phyloP scores from a whole-genome alignment of 2,888 invertebrate genomes.

The Acronicta leporina region DNA sequence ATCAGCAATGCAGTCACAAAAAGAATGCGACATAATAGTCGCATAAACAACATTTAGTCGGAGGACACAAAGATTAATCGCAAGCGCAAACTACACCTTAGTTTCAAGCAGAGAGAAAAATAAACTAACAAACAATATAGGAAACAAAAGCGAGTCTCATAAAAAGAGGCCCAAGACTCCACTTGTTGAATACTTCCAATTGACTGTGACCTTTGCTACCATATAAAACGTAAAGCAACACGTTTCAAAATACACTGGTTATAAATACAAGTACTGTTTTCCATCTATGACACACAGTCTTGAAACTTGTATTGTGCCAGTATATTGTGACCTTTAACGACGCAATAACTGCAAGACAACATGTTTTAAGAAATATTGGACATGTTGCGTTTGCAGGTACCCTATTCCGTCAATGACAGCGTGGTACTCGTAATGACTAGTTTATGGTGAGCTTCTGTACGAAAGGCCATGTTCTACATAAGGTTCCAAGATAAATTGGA shows the following conservation, averaged over 20 bases:
- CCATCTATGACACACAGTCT: constrained; percentile 53
- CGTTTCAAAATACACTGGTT: constrained; percentile 43
- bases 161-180: constrained; percentile 39
- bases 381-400: constrained; percentile 4
- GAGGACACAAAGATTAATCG: constrained; percentile 1
- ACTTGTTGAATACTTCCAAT: constrained; percentile 52
- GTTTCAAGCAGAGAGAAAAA: constrained; percentile 35
- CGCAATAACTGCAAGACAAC: constrained; percentile 24
- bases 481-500: constrained; percentile 29
- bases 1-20: too few relatives aligned
- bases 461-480: constrained; percentile 10
- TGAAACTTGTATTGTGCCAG: constrained; percentile 18
- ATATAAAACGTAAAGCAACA: constrained; percentile 24
- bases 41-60: constrained; percentile 1
- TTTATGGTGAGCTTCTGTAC: constrained; percentile 43
- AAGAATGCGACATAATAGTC: not conserved
- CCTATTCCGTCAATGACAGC: constrained; percentile 26
- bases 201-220: constrained; percentile 39
- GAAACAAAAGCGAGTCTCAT: constrained; percentile 60
- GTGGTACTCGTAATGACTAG: constrained; percentile 17
- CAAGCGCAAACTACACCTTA: constrained; percentile 12
- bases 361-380: constrained; percentile 43
- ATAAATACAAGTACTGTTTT: constrained; percentile 41
- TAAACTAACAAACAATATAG: constrained; percentile 57
- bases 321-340: constrained; percentile 32